Percentiles rank a stretch among this genome's conserved stretches.
Conservation (phyloP, 2,888 invertebrate species). For the Napeogenes sylphis region DNA sequence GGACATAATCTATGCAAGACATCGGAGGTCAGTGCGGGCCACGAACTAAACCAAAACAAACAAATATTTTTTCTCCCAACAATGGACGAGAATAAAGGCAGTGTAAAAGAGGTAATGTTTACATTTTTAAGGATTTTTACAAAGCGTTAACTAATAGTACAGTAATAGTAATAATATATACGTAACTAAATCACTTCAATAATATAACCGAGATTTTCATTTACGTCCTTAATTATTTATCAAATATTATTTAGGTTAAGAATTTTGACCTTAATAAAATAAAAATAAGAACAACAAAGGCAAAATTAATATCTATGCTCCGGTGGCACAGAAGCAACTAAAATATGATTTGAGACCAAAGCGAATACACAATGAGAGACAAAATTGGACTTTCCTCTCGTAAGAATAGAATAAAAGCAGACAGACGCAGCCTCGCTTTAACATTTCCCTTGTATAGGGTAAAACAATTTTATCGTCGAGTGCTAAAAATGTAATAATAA, state of each 20-base stretch:
- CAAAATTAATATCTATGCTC: conserved; percentile 30
- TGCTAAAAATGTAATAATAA: conserved; percentile 11
- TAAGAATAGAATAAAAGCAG: conserved; percentile 49
- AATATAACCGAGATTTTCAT: too few relatives aligned
- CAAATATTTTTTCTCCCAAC: not conserved
- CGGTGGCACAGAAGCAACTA: conserved; percentile 40
- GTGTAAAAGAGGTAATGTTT: not conserved
- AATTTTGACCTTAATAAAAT: conserved; percentile 10
- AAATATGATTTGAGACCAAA: conserved; percentile 56
- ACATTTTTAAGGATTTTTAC: too few relatives aligned
- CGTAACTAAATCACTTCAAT: too few relatives aligned
- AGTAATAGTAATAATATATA: too few relatives aligned
- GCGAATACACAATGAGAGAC: conserved; percentile 56
- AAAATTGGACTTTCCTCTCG: conserved; percentile 54
- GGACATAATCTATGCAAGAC: conserved; percentile 52
- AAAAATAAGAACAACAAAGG: conserved; percentile 21
- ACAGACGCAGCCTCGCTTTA: conserved; percentile 44
- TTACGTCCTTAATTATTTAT: not conserved
- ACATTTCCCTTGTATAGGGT: conserved; percentile 45
- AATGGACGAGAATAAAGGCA: not conserved
- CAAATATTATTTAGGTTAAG: not conserved
- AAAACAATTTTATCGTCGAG: conserved; percentile 40
- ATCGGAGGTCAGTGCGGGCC: conserved; percentile 43
- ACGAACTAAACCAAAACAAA: conserved; percentile 25
- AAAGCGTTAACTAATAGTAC: too few relatives aligned